phyloP scores from a whole-genome alignment of 2,797 vertebrate species.

The Pipistrellus pygmaeus region DNA sequence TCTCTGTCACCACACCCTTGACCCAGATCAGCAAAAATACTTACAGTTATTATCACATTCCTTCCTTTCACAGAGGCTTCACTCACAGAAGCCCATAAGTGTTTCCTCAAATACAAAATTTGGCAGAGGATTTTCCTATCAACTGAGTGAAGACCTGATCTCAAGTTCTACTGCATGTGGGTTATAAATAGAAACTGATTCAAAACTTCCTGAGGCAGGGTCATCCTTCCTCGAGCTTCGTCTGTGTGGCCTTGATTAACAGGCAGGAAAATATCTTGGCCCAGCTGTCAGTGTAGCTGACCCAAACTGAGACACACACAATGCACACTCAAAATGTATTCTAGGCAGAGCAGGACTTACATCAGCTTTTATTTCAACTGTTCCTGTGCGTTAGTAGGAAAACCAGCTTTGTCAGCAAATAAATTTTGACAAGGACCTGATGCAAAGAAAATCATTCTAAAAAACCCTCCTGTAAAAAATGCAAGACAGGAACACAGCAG shows the following conservation, averaged over 20 bases:
- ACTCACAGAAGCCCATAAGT: conserved; percentile 44
- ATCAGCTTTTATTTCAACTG: conserved; percentile 3
- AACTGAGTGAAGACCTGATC: conserved; percentile 40
- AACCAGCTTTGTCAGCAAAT: conserved; percentile 28
- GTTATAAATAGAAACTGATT: conserved; percentile 82
- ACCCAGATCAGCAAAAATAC: conserved; percentile 67
- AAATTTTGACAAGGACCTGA: background rate
- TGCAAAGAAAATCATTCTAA: conserved; percentile 7
- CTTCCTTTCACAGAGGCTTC: conserved; percentile 70
- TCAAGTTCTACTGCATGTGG: conserved; percentile 20
- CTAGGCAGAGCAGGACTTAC: background rate
- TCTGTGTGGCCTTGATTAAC: conserved; percentile 80
- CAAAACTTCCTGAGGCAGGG: conserved; percentile 84
- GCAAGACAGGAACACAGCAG: too few species aligned
- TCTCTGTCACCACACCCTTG: conserved; percentile 25
- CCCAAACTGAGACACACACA: background rate
- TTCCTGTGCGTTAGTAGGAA: conserved; percentile 10
- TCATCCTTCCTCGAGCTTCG: conserved; percentile 82
- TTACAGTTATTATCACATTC: conserved; percentile 32
- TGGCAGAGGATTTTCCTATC: conserved; percentile 62
- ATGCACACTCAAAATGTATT: background rate
- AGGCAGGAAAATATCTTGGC: conserved; percentile 81
- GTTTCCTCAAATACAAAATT: conserved; percentile 70
- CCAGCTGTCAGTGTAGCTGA: conserved; percentile 66
- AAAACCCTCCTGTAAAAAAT: background rate